A percentile compares a stretch with the other conserved stretches of the same genome.
These are phyloP conservation scores for Meles meles DNA, from an alignment of 2,113 vertebrate genomes.

Conservation along the genomic window DNA sequence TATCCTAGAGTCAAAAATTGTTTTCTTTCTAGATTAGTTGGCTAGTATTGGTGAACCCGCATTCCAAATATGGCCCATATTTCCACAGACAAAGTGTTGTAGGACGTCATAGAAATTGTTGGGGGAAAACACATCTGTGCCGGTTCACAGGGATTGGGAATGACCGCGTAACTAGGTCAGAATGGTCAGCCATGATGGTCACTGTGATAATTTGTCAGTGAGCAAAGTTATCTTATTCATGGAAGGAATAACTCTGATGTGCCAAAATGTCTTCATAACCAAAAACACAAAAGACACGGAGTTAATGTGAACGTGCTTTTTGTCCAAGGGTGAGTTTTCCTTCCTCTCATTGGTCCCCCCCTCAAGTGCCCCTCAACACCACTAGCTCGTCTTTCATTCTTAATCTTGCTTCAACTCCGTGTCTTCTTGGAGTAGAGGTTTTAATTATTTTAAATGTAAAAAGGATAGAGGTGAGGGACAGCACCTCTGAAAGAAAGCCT, in stretches of 20 bases:
- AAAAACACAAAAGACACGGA: background rate
- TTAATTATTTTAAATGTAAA: background rate
- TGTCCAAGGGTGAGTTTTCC: background rate
- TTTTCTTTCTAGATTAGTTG: background rate
- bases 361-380: fast-evolving
- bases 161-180: background rate
- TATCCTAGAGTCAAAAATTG: background rate
- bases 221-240: background rate
- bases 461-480: background rate
- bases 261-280: background rate
- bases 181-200: background rate
- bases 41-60: background rate
- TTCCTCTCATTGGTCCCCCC: background rate
- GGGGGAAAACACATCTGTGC: background rate
- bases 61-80: background rate
- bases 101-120: background rate
- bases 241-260: background rate
- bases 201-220: background rate
- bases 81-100: background rate
- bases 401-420: background rate
- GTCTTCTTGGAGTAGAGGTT: background rate
- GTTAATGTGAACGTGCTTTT: background rate
- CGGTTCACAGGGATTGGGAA: background rate
- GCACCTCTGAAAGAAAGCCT: background rate
- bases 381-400: background rate